Conservation (phyloP, 2,113 vertebrate species). For the Chloroceryle aenea region DNA sequence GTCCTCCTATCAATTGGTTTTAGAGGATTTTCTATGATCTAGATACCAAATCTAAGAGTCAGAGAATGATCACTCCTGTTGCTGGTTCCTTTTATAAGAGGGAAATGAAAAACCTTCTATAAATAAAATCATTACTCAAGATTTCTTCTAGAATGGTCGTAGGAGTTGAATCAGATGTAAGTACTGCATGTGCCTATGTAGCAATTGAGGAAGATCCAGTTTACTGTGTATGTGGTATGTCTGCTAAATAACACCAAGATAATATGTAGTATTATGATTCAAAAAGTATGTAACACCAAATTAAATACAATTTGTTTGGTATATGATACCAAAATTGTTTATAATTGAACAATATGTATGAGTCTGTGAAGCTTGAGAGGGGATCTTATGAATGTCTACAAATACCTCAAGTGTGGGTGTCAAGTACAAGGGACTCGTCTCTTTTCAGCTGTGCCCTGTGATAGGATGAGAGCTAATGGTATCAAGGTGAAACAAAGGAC, state of each 20-base stretch:
- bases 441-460: too few species aligned
- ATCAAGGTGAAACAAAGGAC: too few species aligned
- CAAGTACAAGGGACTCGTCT: too few species aligned
- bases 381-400: too few species aligned
- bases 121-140: background rate
- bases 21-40: background rate
- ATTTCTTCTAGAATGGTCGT: background rate
- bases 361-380: too few species aligned
- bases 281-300: background rate
- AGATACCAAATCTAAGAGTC: background rate
- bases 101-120: background rate
- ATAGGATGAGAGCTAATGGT: too few species aligned
- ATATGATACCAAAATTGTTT: background rate
- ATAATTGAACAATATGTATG: background rate
- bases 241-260: background rate
- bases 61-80: background rate
- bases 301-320: fast-evolving
- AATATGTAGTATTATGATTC: background rate
- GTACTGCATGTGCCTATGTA: fast-evolving
- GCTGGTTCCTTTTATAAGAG: background rate
- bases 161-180: background rate
- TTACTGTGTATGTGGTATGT: background rate
- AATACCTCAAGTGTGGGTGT: too few species aligned
- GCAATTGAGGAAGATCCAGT: background rate
- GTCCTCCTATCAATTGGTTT: background rate